Evolutionary conservation across 2,888 invertebrate species (phyloP), one percentile per base, ranked within the genome.

Genomic region (Melieria crassipennis): DNA sequence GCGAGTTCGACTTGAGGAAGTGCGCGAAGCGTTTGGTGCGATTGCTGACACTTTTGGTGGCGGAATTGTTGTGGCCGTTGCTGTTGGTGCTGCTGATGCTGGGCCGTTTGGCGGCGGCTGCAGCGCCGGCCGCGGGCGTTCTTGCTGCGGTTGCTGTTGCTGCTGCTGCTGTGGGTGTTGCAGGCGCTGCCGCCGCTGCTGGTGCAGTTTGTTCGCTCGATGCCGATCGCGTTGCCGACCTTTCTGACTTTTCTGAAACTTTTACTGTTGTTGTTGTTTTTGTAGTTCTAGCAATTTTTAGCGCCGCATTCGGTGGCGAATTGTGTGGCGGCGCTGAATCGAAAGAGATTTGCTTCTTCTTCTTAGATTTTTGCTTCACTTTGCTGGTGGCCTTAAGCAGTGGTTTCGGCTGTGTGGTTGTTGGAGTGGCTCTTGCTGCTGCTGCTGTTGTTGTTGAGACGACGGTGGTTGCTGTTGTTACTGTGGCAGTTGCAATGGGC

Each of bases 311-410:
- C 30, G 30, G 67, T 65, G 65, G 46, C n/a, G 65, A 65, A 4
- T 46, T 50, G 52, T 46, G 69, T 70, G 70, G 57, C 70, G 81
- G 48, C 11, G 72, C 60, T 42, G 73, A 69, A 61, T 75, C 73
- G 30, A 84, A 84, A 55, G 79, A 79, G 68, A 83, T 81, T 76
- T 84, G 84, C 74, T 81, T 82, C 80, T 82, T 82, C 81, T 82
- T 82, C 76, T 81, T 82, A 3, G 74, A 48, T 76, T 76, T 76
- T 72, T 76, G 75, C 63, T 83, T 83, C 55, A 83, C 83, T 74
- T 82, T 82, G 57, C 78, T 79, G 45, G 83, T 83, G 57, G 83
- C 80, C 75, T 82, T 80, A 4, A 80, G 74, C 64, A 83, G 73
- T 71, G 83, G 81, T 72, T 81, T 77, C 42, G 82, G 75, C 75